Conservation (phyloP, 2,888 invertebrate genomes). For the Tanytarsus gracilentus region DNA sequence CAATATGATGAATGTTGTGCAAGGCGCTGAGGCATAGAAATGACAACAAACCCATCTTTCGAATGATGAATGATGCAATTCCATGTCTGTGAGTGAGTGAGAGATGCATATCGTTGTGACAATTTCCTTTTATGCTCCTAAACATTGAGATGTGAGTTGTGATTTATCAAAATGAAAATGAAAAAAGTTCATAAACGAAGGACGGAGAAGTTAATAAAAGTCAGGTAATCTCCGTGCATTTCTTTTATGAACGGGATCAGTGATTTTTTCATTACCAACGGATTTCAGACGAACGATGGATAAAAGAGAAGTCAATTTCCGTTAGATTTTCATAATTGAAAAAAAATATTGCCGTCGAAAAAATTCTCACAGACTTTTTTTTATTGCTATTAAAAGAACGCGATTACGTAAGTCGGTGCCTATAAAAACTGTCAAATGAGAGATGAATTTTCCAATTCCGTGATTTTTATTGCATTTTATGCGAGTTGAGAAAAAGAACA, state of each 20-base stretch:
- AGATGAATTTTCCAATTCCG: slow-evolving; percentile 14
- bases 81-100: not conserved
- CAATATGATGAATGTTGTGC: slow-evolving; percentile 7
- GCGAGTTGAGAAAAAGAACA: not conserved
- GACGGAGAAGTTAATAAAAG: not conserved
- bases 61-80: not conserved
- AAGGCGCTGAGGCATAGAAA: not conserved
- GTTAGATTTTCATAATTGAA: not conserved
- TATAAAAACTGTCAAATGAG: slow-evolving; percentile 2
- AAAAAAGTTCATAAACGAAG: not conserved
- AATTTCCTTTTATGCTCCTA: no score
- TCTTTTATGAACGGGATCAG: no score
- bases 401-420: not conserved
- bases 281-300: not conserved
- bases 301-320: slow-evolving; percentile 5
- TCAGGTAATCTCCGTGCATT: slow-evolving; percentile 2
- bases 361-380: not conserved
- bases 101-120: no score
- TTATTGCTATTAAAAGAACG: slow-evolving; percentile 25
- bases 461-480: slow-evolving; percentile 23
- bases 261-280: no score
- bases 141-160: not conserved
- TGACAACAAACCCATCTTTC: slow-evolving; percentile 20
- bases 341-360: not conserved
- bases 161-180: not conserved